Evolutionary conservation across 1,140 invertebrate species (phyloP).

Genomic region (Eulimnadia texana): DNA sequence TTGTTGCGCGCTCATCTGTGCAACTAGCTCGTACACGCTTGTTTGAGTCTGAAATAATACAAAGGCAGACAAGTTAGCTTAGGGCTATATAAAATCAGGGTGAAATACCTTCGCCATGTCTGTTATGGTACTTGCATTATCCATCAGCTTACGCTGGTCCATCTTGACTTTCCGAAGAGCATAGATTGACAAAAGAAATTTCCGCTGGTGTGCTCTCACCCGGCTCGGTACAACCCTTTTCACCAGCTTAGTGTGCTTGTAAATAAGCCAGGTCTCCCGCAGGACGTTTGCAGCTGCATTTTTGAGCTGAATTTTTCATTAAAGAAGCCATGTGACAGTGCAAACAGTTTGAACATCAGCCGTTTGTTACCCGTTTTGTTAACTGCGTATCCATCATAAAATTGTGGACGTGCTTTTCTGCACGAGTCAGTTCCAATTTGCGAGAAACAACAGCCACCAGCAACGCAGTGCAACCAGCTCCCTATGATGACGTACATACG

Average conservation of each 20-base stretch:
- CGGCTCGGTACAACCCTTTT: slow-evolving; percentile 90
- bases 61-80: neutral
- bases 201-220: slow-evolving; percentile 95
- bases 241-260: slow-evolving; percentile 96
- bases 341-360: no score
- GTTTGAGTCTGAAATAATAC: slow-evolving; percentile 65
- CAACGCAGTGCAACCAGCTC: slow-evolving; percentile 95
- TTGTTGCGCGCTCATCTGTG: slow-evolving; percentile 84
- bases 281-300: slow-evolving; percentile 98
- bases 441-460: slow-evolving; percentile 97
- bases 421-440: slow-evolving; percentile 95
- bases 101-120: slow-evolving; percentile 93
- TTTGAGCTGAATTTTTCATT: slow-evolving; percentile 88
- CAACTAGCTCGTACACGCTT: slow-evolving; percentile 90
- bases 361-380: slow-evolving; percentile 87
- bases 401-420: slow-evolving; percentile 99
- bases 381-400: slow-evolving; percentile 99
- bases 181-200: slow-evolving; percentile 98
- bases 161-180: slow-evolving; percentile 98
- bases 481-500: no score
- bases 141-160: slow-evolving; percentile 98
- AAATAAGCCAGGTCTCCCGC: slow-evolving; percentile 98
- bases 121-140: slow-evolving; percentile 96
- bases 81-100: neutral
- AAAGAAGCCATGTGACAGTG: no score